These are phyloP conservation scores for Myotis davidii DNA, from an alignment of 2,113 vertebrate species.

Conservation along the genomic window DNA sequence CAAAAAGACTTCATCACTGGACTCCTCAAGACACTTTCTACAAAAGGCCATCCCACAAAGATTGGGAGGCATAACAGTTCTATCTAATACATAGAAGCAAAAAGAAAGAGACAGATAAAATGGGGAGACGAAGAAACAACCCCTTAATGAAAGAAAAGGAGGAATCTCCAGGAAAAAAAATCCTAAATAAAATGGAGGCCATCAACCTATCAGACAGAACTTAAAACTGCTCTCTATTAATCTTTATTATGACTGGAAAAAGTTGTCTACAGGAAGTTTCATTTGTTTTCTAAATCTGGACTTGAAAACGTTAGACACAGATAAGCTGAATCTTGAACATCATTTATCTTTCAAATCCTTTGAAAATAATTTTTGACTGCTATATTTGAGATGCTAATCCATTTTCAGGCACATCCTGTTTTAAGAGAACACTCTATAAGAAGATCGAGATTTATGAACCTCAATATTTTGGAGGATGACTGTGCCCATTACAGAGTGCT, in stretches of 20 bases:
- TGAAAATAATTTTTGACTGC: constrained; percentile 28
- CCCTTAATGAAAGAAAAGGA: no score
- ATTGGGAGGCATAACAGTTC: no score
- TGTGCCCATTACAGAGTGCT: neutral
- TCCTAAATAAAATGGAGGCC: no score
- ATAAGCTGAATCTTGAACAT: constrained; percentile 4
- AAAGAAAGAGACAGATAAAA: no score
- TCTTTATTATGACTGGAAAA: constrained; percentile 10
- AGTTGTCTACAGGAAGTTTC: neutral
- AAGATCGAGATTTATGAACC: constrained; percentile 1
- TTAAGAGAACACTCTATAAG: neutral
- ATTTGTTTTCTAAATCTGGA: constrained; percentile 23
- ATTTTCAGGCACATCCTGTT: neutral
- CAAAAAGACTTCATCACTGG: no score
- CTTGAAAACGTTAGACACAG: neutral
- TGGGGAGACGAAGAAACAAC: no score
- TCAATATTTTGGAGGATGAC: neutral
- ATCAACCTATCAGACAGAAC: neutral
- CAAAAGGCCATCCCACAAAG: no score
- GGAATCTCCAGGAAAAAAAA: no score
- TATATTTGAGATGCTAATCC: neutral
- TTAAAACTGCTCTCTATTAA: neutral
- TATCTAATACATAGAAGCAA: no score
- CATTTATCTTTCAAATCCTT: constrained; percentile 32
- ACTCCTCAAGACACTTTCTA: no score